These are phyloP conservation scores for Macquaria australasica DNA, from an alignment of 2,113 vertebrate species.

Conservation along the genomic window DNA sequence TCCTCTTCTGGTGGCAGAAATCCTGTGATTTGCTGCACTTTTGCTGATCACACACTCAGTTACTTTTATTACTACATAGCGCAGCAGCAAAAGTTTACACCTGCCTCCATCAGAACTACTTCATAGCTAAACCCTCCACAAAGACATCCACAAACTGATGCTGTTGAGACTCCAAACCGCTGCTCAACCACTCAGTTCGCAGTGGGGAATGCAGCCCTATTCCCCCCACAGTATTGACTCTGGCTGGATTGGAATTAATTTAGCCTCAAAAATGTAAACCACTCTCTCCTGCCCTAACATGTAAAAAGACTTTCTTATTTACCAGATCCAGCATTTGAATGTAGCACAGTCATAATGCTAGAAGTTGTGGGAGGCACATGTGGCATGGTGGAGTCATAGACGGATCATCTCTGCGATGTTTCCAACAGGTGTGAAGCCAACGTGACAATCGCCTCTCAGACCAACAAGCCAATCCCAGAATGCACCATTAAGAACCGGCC, in stretches of 20 bases:
- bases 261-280: conserved; percentile 66
- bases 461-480: conserved; percentile 95
- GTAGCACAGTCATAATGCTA: conserved; percentile 17
- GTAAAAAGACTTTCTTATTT: conserved; percentile 52
- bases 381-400: background rate
- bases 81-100: conserved; percentile 31
- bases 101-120: conserved; percentile 29
- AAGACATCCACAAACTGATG: conserved; percentile 47
- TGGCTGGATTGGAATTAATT: conserved; percentile 56
- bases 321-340: conserved; percentile 33
- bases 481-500: conserved; percentile 98
- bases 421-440: conserved; percentile 94
- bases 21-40: background rate
- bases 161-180: conserved; percentile 50
- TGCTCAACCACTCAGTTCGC: conserved; percentile 17
- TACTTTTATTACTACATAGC: too few relatives aligned
- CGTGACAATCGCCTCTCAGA: conserved; percentile 95
- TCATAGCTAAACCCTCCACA: background rate
- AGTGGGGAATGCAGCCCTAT: conserved; percentile 53
- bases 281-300: conserved; percentile 14
- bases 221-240: conserved; percentile 64
- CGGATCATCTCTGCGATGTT: background rate
- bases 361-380: conserved; percentile 2
- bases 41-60: background rate
- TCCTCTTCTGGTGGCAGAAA: background rate